A percentile compares a stretch with the other conserved stretches of the same genome.
Conservation (phyloP, 2,888 invertebrate species). For the Candidula unifasciata region DNA sequence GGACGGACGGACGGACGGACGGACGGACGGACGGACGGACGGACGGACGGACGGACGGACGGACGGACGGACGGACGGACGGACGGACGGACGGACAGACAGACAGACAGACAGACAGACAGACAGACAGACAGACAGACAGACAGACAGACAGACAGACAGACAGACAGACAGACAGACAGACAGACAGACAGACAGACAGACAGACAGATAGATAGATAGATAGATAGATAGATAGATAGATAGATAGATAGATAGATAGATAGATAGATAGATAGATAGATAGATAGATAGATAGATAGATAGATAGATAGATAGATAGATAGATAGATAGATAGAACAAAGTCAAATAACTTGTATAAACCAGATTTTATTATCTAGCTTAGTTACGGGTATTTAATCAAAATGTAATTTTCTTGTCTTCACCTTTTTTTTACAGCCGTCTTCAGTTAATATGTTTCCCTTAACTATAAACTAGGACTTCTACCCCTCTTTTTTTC, state of each 20-base stretch:
- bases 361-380: too few relatives aligned
- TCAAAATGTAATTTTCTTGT: too few relatives aligned
- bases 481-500: too few relatives aligned
- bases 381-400: too few relatives aligned
- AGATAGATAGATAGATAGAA: constrained; percentile 20
- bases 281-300: background rate
- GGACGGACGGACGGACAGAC: background rate
- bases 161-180: background rate
- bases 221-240: background rate
- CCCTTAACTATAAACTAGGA: too few relatives aligned
- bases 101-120: background rate
- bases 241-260: background rate
- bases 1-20: background rate
- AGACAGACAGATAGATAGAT: background rate
- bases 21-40: background rate
- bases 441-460: too few relatives aligned
- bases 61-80: background rate
- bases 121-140: background rate
- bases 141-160: background rate
- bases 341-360: too few relatives aligned
- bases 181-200: background rate
- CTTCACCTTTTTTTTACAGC: too few relatives aligned
- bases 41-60: background rate
- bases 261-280: background rate
- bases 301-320: background rate